Evolutionary conservation across 2,113 vertebrate species (phyloP).

Genomic region (Tympanuchus pallidicinctus): DNA sequence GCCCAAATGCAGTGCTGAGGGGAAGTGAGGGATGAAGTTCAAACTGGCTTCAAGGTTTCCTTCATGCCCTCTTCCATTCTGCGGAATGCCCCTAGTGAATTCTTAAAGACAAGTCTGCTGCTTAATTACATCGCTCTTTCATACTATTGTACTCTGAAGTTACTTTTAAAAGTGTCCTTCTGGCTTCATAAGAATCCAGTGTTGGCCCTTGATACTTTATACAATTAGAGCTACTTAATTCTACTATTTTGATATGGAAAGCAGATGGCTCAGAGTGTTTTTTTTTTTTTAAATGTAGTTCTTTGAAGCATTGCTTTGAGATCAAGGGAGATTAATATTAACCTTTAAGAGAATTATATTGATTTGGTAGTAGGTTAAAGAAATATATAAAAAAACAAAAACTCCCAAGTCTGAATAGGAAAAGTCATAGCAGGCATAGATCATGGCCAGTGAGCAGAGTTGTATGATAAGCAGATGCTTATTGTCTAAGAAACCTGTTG

Average conservation of each 20-base stretch:
- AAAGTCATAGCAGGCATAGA: background rate
- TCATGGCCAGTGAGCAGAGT: background rate
- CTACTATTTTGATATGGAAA: conserved; percentile 57
- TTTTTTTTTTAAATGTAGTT: background rate
- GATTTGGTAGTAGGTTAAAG: background rate
- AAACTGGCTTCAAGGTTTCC: background rate
- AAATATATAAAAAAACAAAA: background rate
- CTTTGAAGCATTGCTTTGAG: conserved; percentile 42
- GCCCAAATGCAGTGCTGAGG: background rate
- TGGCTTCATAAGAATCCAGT: conserved; percentile 53
- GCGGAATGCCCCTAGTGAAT: conserved; percentile 5
- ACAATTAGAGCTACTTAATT: conserved; percentile 67
- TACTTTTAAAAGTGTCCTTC: conserved; percentile 50
- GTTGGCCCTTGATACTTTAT: conserved; percentile 38
- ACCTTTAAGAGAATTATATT: conserved; percentile 8
- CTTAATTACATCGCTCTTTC: conserved; percentile 60
- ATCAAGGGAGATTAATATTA: conserved; percentile 22
- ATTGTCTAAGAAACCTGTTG: background rate
- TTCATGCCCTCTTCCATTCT: background rate
- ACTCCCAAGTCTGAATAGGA: background rate
- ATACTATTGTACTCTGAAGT: conserved; percentile 28
- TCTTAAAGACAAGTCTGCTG: background rate
- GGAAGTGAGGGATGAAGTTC: background rate
- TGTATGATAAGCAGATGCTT: conserved; percentile 2
- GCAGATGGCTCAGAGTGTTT: conserved; percentile 33